Evolutionary conservation across 2,113 vertebrate genomes (phyloP).

Genomic region (Seriola rivoliana): DNA sequence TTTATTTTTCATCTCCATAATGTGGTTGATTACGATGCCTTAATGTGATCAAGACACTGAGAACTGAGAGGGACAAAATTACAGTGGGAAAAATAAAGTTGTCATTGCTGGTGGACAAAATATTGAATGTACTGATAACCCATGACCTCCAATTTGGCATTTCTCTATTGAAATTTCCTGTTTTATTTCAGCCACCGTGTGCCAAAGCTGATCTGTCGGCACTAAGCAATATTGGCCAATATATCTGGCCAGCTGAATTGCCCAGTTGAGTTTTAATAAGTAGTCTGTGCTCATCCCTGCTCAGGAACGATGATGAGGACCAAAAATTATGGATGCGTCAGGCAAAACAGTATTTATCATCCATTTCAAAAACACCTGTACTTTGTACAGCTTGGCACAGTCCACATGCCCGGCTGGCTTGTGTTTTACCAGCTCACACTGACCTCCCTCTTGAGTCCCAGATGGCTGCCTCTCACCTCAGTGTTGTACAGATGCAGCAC

Average conservation of each 20-base stretch:
- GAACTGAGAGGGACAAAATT: background rate
- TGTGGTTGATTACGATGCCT: background rate
- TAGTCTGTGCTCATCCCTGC: background rate
- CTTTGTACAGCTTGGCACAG: conserved; percentile 16
- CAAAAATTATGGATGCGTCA: conserved; percentile 20
- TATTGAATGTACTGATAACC: no score
- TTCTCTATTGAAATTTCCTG: background rate
- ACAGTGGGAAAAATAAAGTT: background rate
- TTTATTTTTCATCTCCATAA: background rate
- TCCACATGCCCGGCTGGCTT: conserved; percentile 5
- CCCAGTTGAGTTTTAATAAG: conserved; percentile 10
- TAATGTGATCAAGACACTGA: background rate
- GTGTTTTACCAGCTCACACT: conserved; percentile 46
- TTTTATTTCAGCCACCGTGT: background rate
- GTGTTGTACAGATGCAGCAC: conserved; percentile 22
- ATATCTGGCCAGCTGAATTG: background rate
- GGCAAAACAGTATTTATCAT: conserved; percentile 36
- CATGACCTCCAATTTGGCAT: no score
- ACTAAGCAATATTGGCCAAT: background rate
- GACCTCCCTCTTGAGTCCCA: conserved; percentile 51
- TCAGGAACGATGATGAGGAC: conserved; percentile 1
- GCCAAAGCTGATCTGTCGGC: no score
- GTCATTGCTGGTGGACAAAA: no score
- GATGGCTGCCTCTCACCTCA: conserved; percentile 46
- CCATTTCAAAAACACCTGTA: conserved; percentile 30